phyloP scores from a whole-genome alignment of 2,797 vertebrate species.

The Malurus leucopterus region DNA sequence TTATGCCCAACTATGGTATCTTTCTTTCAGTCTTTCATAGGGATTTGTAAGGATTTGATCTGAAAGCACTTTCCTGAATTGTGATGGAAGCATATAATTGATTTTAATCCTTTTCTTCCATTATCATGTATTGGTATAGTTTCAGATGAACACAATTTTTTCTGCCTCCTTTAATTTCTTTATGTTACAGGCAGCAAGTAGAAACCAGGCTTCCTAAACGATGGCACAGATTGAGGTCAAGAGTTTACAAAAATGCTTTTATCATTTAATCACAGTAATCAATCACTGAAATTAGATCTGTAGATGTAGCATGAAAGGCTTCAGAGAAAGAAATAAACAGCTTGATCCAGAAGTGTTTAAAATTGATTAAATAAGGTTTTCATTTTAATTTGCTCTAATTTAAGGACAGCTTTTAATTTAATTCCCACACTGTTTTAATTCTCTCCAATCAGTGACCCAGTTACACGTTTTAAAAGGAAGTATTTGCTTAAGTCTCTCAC shows the following conservation, averaged over 20 bases:
- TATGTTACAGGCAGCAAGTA: constrained; percentile 18
- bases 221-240: constrained; percentile 27
- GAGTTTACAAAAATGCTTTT: constrained; percentile 39
- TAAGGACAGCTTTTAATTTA: constrained; percentile 28
- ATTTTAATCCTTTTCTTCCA: not conserved
- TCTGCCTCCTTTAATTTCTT: constrained; percentile 30
- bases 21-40: not conserved
- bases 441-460: constrained; percentile 4
- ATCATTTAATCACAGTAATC: constrained; percentile 65
- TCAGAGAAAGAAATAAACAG: constrained; percentile 54
- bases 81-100: not conserved
- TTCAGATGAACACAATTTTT: constrained; percentile 1
- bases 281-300: constrained; percentile 61
- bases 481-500: not conserved
- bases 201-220: not conserved
- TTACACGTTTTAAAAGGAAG: not conserved
- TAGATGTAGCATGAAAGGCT: constrained; percentile 42
- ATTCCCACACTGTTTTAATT: constrained; percentile 20
- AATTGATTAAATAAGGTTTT: constrained; percentile 53
- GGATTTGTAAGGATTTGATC: not conserved
- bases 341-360: constrained; percentile 52
- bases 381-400: constrained; percentile 35
- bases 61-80: not conserved
- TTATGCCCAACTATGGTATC: not conserved
- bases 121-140: not conserved